phyloP scores from a whole-genome alignment of 2,113 vertebrate genomes.

The Syngnathus typhle region DNA sequence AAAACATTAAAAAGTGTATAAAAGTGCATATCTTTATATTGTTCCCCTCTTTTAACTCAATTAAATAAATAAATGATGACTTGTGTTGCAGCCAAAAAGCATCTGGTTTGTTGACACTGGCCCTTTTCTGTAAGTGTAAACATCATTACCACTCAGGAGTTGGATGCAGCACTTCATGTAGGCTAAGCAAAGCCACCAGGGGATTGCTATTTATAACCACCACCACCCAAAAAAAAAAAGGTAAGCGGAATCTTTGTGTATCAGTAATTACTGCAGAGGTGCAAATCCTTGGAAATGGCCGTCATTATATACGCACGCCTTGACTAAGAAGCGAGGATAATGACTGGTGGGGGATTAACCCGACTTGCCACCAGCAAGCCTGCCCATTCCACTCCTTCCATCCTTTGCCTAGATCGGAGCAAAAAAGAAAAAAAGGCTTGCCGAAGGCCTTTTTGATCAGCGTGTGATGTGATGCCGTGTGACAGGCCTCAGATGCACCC shows the following conservation, averaged over 20 bases:
- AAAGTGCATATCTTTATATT: not conserved
- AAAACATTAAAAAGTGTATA: not conserved
- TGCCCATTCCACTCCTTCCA: conserved; percentile 16
- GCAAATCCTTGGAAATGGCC: conserved; percentile 58
- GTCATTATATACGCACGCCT: conserved; percentile 51
- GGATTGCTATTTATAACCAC: conserved; percentile 46
- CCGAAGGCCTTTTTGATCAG: conserved; percentile 59
- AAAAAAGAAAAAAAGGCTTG: conserved; percentile 22
- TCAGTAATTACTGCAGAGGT: conserved; percentile 55
- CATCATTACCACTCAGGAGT: conserved; percentile 4
- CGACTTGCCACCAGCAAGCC: conserved; percentile 28
- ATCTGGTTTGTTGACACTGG: not conserved
- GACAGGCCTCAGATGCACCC: conserved; percentile 60
- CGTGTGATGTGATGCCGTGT: conserved; percentile 50
- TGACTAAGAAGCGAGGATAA: conserved; percentile 58
- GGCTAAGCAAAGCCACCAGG: not conserved
- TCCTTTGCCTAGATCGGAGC: conserved; percentile 33
- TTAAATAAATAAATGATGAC: not conserved
- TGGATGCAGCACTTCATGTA: conserved; percentile 3
- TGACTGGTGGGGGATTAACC: conserved; percentile 60
- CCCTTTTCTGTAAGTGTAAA: conserved; percentile 5
- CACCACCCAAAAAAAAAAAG: conserved; percentile 9
- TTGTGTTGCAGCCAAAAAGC: not conserved
- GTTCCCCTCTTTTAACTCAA: not conserved
- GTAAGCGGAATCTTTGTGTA: conserved; percentile 40